phyloP scores from a whole-genome alignment of 2,797 vertebrate genomes.

The Gymnocypris eckloni region DNA sequence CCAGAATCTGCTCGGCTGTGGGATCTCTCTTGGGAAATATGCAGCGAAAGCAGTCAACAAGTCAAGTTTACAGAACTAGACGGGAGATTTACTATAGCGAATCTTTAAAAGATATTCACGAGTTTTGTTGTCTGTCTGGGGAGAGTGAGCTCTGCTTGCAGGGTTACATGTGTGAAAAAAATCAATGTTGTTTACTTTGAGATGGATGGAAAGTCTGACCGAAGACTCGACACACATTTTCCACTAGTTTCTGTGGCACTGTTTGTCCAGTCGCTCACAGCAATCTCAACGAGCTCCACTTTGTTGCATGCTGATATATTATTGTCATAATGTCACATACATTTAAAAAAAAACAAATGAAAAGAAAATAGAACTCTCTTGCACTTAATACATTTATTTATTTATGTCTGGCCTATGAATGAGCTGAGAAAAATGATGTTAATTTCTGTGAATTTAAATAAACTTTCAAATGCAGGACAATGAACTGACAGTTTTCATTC shows the following conservation, averaged over 20 bases:
- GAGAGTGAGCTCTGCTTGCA: not conserved
- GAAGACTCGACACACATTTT: not conserved
- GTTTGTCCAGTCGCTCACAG: not conserved
- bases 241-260: not conserved
- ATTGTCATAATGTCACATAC: not conserved
- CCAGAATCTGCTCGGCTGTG: not conserved
- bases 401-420: not conserved
- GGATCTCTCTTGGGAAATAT: not conserved
- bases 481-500: not conserved
- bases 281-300: not conserved
- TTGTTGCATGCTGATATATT: not conserved
- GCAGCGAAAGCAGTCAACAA: not conserved
- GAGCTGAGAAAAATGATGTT: not conserved
- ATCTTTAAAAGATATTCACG: not conserved
- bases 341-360: not conserved
- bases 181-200: constrained; percentile 15
- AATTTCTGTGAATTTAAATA: not conserved
- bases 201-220: constrained; percentile 23
- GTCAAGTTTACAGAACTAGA: not conserved
- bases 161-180: constrained; percentile 9
- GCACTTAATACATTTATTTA: not conserved
- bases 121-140: constrained; percentile 11
- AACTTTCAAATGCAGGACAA: not conserved
- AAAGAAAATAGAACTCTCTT: not conserved
- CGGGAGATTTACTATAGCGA: not conserved